phyloP scores from a whole-genome alignment of 2,888 invertebrate genomes.

The Anticlea derivata region DNA sequence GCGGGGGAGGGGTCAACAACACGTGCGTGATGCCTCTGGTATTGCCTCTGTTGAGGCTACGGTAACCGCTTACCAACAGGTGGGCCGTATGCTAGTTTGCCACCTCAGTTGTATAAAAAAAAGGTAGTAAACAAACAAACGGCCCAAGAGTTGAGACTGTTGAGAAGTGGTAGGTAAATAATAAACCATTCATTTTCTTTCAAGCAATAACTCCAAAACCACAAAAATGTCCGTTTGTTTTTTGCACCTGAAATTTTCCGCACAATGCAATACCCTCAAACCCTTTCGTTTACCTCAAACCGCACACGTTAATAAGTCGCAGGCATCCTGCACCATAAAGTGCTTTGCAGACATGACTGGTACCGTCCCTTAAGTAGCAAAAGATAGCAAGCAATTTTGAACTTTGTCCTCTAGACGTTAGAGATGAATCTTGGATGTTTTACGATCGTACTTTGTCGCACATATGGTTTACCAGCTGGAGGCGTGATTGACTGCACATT shows the following conservation, averaged over 20 bases:
- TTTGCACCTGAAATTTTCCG: constrained; percentile 22
- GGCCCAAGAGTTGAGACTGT: too few species aligned
- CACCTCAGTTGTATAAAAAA: too few species aligned
- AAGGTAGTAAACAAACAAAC: neutral
- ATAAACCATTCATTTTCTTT: neutral
- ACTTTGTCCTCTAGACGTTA: neutral
- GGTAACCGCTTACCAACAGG: too few species aligned
- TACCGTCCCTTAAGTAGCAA: constrained; percentile 12
- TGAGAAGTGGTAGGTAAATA: too few species aligned
- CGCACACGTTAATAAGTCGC: constrained; percentile 36
- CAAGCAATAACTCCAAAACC: constrained; percentile 11
- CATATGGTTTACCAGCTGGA: constrained; percentile 55
- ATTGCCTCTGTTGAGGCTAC: too few species aligned
- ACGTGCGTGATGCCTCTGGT: too few species aligned
- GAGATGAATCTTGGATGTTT: neutral
- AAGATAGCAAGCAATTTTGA: neutral
- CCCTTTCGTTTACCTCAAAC: constrained; percentile 30
- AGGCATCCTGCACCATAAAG: constrained; percentile 31
- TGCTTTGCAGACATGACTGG: constrained; percentile 29
- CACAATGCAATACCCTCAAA: constrained; percentile 28
- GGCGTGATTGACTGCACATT: constrained; percentile 65
- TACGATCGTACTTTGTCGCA: constrained; percentile 34
- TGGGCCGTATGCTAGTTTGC: too few species aligned
- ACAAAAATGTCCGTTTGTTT: constrained; percentile 27
- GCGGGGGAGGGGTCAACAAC: too few species aligned